Conservation (phyloP, 2,797 vertebrate genomes). For the Cryptoblepharus egeriae region DNA sequence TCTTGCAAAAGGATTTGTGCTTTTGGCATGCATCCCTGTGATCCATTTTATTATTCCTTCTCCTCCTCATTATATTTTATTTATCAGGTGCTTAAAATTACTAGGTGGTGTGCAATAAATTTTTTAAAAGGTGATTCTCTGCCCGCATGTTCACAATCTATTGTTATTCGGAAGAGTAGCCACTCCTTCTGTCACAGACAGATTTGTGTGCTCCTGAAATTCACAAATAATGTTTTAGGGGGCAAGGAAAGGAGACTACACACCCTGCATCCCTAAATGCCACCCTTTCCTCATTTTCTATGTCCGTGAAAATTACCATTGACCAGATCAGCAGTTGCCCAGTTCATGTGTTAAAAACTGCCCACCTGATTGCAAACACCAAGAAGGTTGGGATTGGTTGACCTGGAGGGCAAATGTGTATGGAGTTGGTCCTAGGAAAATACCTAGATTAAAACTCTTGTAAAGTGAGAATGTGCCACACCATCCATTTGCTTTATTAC, state of each 20-base stretch:
- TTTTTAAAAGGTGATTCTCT: slow-evolving; percentile 4
- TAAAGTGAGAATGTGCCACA: background rate
- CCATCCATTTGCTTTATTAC: too few species aligned
- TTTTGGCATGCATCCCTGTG: background rate
- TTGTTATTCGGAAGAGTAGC: background rate
- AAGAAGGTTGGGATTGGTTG: background rate
- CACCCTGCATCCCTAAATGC: background rate
- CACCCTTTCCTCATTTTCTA: background rate
- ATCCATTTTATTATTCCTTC: background rate
- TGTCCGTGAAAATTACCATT: background rate
- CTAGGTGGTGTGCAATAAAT: background rate
- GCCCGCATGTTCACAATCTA: background rate
- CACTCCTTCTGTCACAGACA: background rate
- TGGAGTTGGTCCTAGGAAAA: background rate
- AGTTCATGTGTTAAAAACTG: background rate
- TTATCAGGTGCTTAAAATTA: slow-evolving; percentile 22
- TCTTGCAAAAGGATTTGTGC: background rate
- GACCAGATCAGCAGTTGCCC: background rate
- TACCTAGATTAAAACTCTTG: background rate
- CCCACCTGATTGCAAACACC: too few species aligned
- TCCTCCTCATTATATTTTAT: background rate
- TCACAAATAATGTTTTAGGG: background rate
- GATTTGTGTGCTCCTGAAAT: background rate
- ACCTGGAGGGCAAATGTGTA: background rate
- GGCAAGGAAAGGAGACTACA: background rate